Base-by-base conservation (phyloP, 2,888 invertebrate species). In the Fragum fragum region DNA sequence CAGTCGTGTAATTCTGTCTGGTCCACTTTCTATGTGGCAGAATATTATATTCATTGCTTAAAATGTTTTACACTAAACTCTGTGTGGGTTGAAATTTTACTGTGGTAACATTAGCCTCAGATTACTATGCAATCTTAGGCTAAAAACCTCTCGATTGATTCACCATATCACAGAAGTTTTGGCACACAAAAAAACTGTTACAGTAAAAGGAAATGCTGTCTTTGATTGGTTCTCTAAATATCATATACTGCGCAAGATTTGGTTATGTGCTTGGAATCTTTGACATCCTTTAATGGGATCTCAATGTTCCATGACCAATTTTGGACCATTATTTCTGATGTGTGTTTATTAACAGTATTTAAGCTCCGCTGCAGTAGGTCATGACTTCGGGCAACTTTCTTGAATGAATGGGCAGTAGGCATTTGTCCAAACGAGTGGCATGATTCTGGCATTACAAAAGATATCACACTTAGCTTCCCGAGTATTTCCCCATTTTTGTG, bases 231-330 rank as follows among this genome's bases (percentile, higher is more conserved):
- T 59, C 59, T 9, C 28, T 59, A 11, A 26, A 59, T 59, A 26
- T 59, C 28, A 5, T 59, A 7, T 16, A 23, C 28, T 23, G 59
- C 3, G 59, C 39, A 39, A 39, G 7, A 39, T 39, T 6, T 14
- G 39, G 39, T 39, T 9, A 9, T 6, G 6, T 39, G 14, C 39
- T 39, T 9, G 14, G 39, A 39, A 39, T 39, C 14, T 39, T 26
- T 59, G 16, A 59, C 23, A 26, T 59, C 59, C 16, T 59, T 26
- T 59, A 32, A 21, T 66, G 66, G 66, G 6, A 36, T 66, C n/a
- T 66, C 66, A 3, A 66, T 66, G 66, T 66, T 66, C 21, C 29
- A 66, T 66, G 66, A 66, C 23, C 26, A 18, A 14, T 66, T 66
- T n/a, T 36, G 66, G 66, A n/a, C 39, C 14, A n/a, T 66, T 6